These are phyloP conservation scores for Petrocephalus microphthalmus DNA, from an alignment of 2,113 vertebrate species.

Conservation along the genomic window DNA sequence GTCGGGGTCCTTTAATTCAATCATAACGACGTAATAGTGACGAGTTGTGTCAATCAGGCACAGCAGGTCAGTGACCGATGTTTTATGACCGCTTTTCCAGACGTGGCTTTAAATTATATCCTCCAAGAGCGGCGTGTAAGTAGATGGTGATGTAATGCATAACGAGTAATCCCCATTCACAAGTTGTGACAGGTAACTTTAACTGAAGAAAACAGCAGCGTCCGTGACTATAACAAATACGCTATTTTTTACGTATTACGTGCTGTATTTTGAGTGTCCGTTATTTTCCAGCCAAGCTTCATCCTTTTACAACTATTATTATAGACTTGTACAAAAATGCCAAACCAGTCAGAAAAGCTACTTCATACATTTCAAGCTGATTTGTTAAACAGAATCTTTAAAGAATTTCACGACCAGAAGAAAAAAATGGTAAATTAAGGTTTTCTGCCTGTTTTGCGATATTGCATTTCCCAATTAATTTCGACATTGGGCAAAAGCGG, in stretches of 20 bases:
- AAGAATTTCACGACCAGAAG: neutral
- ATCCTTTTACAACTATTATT: slow-evolving; percentile 7
- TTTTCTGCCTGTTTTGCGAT: neutral
- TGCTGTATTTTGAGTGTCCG: neutral
- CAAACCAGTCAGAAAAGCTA: neutral
- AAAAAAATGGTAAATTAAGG: neutral
- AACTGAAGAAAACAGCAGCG: slow-evolving; percentile 14
- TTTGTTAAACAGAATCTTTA: slow-evolving; percentile 16
- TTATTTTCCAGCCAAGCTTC: neutral
- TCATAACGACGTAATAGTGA: slow-evolving; percentile 42
- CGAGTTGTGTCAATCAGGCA: slow-evolving; percentile 25
- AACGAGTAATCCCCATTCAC: slow-evolving; percentile 40
- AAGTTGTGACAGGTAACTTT: slow-evolving; percentile 46
- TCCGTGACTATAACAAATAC: neutral
- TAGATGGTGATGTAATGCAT: slow-evolving; percentile 43
- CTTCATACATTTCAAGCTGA: neutral
- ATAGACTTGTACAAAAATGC: neutral
- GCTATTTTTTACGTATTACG: neutral
- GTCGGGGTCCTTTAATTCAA: slow-evolving; percentile 40
- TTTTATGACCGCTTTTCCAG: slow-evolving; percentile 44
- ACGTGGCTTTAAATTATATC: slow-evolving; percentile 41
- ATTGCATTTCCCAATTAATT: slow-evolving; percentile 1
- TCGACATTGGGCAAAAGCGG: neutral
- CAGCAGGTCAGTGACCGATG: slow-evolving; percentile 24
- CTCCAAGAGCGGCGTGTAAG: slow-evolving; percentile 41